Conservation (phyloP, 2,113 vertebrate species). For the Pelodiscus sinensis region DNA sequence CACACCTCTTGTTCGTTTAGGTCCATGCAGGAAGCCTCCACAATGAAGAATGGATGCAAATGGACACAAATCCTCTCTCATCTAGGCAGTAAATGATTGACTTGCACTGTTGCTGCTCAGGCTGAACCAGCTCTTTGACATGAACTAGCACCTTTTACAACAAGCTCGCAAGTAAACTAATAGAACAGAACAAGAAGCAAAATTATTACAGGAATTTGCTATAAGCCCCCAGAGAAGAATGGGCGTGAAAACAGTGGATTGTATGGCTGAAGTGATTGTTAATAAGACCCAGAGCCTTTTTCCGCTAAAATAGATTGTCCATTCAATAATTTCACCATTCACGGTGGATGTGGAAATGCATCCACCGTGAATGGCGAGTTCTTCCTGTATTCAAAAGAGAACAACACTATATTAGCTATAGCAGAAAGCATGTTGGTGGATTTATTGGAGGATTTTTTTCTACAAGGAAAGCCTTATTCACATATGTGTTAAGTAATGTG, state of each 20-base stretch:
- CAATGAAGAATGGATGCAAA: neutral
- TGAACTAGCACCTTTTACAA: neutral
- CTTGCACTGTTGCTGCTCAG: neutral
- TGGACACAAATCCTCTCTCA: neutral
- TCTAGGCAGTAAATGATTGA: neutral
- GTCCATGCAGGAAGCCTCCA: neutral
- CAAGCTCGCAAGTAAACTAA: slow-evolving; percentile 4
- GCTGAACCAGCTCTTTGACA: neutral
- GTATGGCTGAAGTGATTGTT: neutral
- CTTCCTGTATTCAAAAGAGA: neutral
- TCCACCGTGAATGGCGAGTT: too few relatives aligned
- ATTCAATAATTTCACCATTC: neutral
- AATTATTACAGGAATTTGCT: neutral
- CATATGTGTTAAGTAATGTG: neutral
- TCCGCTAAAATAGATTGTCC: neutral
- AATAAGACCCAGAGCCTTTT: neutral
- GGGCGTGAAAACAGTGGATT: neutral
- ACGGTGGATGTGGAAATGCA: too few relatives aligned
- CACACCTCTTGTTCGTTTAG: neutral
- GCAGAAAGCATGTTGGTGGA: neutral
- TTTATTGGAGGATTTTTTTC: neutral
- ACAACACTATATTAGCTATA: neutral
- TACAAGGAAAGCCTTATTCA: neutral
- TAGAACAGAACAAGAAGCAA: neutral
- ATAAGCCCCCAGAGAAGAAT: neutral